Evolutionary conservation across 2,113 vertebrate genomes (phyloP).

Genomic region (Esox niger): DNA sequence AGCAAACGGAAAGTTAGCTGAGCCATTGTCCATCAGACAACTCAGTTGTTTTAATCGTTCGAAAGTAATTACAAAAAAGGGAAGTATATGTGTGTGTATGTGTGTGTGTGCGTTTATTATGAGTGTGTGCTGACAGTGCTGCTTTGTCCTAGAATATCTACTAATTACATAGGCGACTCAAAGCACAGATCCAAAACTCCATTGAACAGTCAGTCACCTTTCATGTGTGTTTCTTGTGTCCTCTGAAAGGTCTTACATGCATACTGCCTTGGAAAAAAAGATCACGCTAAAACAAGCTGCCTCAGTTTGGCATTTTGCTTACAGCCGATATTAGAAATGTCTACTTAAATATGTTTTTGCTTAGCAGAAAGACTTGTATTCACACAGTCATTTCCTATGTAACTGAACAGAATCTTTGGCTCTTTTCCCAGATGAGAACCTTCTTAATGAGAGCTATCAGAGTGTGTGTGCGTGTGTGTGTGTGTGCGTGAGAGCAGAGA

Average conservation of each 20-base stretch:
- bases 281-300: conserved; percentile 31
- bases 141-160: too few species aligned
- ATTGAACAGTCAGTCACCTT: too few species aligned
- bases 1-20: conserved; percentile 29
- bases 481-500: conserved; percentile 10
- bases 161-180: too few species aligned
- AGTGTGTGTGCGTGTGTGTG: too few species aligned
- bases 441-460: conserved; percentile 27
- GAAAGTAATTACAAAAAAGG: too few species aligned
- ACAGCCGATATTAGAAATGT: conserved; percentile 22
- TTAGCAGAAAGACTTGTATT: conserved; percentile 17
- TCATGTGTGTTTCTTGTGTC: conserved; percentile 24
- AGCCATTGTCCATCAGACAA: conserved; percentile 25
- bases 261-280: conserved; percentile 40
- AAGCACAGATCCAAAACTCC: too few species aligned
- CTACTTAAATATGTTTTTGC: background rate
- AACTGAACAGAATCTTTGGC: conserved; percentile 35
- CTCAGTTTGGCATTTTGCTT: conserved; percentile 29
- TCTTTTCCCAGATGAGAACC: conserved; percentile 38
- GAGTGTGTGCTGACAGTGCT: conserved; percentile 44
- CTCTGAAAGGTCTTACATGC: conserved; percentile 44
- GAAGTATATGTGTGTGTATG: conserved; percentile 43
- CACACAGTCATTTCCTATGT: conserved; percentile 33
- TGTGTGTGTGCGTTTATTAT: conserved; percentile 50
- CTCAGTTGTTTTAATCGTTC: background rate